phyloP scores from a whole-genome alignment of 2,797 vertebrate species.

The Macrochelys suwanniensis region DNA sequence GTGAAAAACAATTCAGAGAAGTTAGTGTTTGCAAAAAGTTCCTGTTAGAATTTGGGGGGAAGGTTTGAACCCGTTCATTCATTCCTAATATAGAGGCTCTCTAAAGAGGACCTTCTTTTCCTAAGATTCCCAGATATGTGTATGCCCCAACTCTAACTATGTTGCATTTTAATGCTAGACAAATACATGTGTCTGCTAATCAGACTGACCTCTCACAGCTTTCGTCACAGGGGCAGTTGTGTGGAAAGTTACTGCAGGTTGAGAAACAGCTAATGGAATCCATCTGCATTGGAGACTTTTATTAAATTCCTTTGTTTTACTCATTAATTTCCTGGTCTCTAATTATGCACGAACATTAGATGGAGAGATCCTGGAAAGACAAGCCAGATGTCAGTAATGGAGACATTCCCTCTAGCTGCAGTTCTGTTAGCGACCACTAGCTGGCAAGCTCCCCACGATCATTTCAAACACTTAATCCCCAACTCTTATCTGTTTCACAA shows the following conservation, averaged over 20 bases:
- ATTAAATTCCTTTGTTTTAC: slow-evolving; percentile 25
- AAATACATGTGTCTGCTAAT: fast-evolving
- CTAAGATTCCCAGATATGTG: background rate
- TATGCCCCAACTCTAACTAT: background rate
- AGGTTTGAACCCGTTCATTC: background rate
- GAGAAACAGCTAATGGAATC: background rate
- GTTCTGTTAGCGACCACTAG: slow-evolving; percentile 28
- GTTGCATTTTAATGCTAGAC: background rate
- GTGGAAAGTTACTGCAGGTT: slow-evolving; percentile 36
- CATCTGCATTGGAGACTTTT: slow-evolving; percentile 49
- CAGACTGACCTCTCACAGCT: background rate
- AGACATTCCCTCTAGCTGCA: background rate
- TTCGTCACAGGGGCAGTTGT: background rate
- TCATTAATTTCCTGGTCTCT: slow-evolving; percentile 45
- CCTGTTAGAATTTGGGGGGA: background rate
- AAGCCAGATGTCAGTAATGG: background rate
- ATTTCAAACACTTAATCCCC: background rate
- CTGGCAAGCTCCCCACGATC: slow-evolving; percentile 44
- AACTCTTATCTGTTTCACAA: background rate
- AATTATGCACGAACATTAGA: background rate
- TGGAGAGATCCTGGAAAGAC: background rate
- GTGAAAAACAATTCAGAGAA: background rate
- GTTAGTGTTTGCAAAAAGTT: background rate
- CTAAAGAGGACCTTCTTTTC: background rate
- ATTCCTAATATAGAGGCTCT: background rate